Evolutionary conservation across 1,140 invertebrate genomes (phyloP).

Genomic region (Batillaria attramentaria): DNA sequence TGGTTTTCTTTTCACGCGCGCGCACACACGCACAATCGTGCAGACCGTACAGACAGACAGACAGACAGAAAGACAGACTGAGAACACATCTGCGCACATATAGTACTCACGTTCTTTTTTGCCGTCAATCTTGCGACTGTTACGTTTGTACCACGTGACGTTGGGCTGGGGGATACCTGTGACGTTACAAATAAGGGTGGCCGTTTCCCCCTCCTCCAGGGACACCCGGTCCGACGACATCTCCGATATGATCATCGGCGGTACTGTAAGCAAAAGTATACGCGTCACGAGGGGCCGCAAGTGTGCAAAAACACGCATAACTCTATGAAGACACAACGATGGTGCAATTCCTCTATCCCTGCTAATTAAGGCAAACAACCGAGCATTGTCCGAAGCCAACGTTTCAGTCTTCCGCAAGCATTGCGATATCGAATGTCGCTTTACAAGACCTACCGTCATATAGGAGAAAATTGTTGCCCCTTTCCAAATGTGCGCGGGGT

Average conservation of each 20-base stretch:
- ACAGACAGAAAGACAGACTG: background rate
- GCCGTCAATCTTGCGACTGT: conserved; percentile 31
- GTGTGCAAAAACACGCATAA: too few relatives aligned
- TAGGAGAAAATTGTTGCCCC: too few relatives aligned
- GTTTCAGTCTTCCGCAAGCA: too few relatives aligned
- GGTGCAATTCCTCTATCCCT: too few relatives aligned
- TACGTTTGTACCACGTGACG: conserved; percentile 59
- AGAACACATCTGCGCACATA: background rate
- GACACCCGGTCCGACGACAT: conserved; percentile 43
- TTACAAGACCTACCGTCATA: too few relatives aligned
- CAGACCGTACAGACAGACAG: background rate
- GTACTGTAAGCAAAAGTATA: conserved; percentile 45
- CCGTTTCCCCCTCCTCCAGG: conserved; percentile 52
- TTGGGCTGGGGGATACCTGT: conserved; percentile 57
- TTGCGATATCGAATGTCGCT: too few relatives aligned
- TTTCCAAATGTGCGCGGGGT: too few relatives aligned
- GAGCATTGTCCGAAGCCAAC: too few relatives aligned
- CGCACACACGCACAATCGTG: background rate
- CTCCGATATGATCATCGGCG: conserved; percentile 41
- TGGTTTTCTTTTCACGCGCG: background rate
- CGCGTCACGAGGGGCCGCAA: too few relatives aligned
- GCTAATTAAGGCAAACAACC: too few relatives aligned
- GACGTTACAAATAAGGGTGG: conserved; percentile 58
- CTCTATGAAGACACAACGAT: too few relatives aligned
- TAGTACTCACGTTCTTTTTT: conserved; percentile 52